Percentiles rank a stretch among this genome's conserved stretches.
phyloP scores from a whole-genome alignment of 2,888 invertebrate genomes.

The Escarpia spicata region DNA sequence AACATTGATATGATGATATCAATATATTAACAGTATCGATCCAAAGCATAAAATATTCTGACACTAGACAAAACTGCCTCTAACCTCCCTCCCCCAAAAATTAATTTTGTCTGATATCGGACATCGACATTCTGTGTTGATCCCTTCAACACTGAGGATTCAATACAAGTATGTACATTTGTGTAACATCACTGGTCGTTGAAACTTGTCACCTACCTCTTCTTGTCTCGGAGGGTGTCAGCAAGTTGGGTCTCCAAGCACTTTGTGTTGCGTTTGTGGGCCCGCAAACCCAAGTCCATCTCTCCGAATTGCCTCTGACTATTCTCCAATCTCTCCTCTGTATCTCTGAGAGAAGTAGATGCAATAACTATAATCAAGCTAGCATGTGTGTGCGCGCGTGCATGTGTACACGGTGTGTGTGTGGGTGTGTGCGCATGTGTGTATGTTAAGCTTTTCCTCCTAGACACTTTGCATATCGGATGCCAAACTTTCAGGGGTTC shows the following conservation, averaged over 20 bases:
- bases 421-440: no score
- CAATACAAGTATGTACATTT: not conserved
- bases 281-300: not conserved
- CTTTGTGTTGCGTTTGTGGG: not conserved
- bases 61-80: no score
- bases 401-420: no score
- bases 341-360: not conserved
- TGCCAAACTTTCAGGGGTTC: no score
- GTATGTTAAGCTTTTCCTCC: no score
- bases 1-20: no score
- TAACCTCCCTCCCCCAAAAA: no score
- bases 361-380: not conserved
- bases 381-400: not conserved
- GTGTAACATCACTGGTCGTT: not conserved
- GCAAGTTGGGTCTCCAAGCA: not conserved
- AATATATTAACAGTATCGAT: no score
- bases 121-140: no score
- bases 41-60: no score
- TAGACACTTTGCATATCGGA: no score
- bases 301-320: not conserved
- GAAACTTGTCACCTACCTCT: not conserved
- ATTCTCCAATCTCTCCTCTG: not conserved
- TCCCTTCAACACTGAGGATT: not conserved
- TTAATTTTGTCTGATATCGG: no score
- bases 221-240: not conserved